Base-by-base conservation (phyloP, 2,113 vertebrate genomes). In the Petroica traversi region DNA sequence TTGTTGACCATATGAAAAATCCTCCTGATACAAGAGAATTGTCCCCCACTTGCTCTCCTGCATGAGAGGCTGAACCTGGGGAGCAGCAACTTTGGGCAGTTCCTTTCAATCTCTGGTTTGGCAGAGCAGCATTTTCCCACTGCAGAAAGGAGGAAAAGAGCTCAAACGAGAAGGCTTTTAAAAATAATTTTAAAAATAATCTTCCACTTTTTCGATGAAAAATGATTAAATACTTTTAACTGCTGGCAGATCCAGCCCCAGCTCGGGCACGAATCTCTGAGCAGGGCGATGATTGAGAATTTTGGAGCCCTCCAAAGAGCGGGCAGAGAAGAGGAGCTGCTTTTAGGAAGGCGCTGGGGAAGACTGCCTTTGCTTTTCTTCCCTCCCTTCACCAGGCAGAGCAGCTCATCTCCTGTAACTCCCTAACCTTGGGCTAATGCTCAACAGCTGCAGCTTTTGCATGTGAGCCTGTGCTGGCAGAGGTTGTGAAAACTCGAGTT, bases 401-500 rank as follows among this genome's bases (percentile, higher is more conserved):
- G 68, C 86, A 34, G 95, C 85, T 0, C 3, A 25, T 58, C 89
- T 85, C 83, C 88, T 1, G 52, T 7, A 58, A 9, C 45, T 68
- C 7, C 64, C 64, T 9, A 7, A 15, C 75, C 82, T 71, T 13
- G 79, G 66, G 72, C 6, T 74, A 40, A 80, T 12, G 79, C 92
- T 8, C 20, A 93, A 54, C 92, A 96, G 83, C 92, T 95, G 96
- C 92, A n/a, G 82, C n/a, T 90, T 68, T 95, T 66, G 75, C 92
- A 83, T 88, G 95, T 52, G 92, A 93, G 88, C 5, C 89, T 73
- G 91, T 18, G 91, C 91, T 94, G 90, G 92, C 95, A 95, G 73
- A 18, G 72, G 63, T 73, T 95, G 95, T 67, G 46, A 88, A 78
- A 93, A 72, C 64, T 81, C 3, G 10, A 73, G 84, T 38, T 92